phyloP scores from a whole-genome alignment of 2,888 invertebrate species.

The Phasia obesa region DNA sequence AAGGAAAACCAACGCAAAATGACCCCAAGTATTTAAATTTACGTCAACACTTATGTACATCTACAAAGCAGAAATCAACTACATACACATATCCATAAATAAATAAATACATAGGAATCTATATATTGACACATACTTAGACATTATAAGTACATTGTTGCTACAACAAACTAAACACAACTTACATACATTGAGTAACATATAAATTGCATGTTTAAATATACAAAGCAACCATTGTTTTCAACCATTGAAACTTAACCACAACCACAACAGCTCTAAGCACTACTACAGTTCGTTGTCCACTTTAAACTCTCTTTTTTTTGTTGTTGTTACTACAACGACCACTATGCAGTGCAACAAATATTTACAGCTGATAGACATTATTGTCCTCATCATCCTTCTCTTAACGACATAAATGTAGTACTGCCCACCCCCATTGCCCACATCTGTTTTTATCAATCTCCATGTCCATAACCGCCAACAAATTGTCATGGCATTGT shows the following conservation, averaged over 20 bases:
- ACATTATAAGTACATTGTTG: not conserved
- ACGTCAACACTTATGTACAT: not conserved
- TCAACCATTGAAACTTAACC: conserved; percentile 67
- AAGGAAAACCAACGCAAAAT: conserved; percentile 32
- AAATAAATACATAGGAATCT: not conserved
- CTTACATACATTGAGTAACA: not conserved
- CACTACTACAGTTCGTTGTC: conserved; percentile 54
- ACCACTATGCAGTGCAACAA: conserved; percentile 17
- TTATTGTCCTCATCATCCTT: conserved; percentile 13
- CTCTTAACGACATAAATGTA: conserved; percentile 3
- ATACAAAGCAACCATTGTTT: conserved; percentile 64
- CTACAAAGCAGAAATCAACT: not conserved
- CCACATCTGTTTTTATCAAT: not conserved
- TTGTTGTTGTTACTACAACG: not conserved
- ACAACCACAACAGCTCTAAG: conserved; percentile 68
- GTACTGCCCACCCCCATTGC: not conserved
- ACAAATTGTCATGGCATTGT: conserved; percentile 21
- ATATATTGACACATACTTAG: not conserved
- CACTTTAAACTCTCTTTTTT: conserved; percentile 29
- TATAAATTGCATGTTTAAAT: conserved; percentile 60
- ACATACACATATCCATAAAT: conserved; percentile 4
- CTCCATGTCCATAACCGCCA: conserved; percentile 7
- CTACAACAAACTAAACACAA: not conserved
- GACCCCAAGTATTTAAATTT: conserved; percentile 58
- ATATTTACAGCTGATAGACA: conserved; percentile 9